phyloP scores from a whole-genome alignment of 2,888 invertebrate species.

The Gymnocheta viridis region DNA sequence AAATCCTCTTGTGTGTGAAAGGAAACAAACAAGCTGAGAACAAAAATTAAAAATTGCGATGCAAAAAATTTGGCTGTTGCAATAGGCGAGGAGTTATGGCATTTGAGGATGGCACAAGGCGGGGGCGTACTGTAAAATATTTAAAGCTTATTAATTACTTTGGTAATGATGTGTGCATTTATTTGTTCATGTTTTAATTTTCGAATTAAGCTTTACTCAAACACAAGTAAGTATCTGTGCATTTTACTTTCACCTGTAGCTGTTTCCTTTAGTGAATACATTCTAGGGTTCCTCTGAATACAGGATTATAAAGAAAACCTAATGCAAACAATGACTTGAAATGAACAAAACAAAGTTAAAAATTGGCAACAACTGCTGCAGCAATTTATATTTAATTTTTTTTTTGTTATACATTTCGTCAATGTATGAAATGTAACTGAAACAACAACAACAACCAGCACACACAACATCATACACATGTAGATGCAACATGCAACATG shows the following conservation, averaged over 20 bases:
- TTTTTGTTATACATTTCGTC: neutral
- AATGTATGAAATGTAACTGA: neutral
- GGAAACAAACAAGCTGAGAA: too few species aligned
- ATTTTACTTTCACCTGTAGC: neutral
- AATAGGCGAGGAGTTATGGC: too few species aligned
- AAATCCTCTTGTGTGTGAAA: too few species aligned
- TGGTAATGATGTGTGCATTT: too few species aligned
- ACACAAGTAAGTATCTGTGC: too few species aligned
- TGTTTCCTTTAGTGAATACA: slow-evolving; percentile 5
- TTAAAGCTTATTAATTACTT: too few species aligned
- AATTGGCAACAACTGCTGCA: slow-evolving; percentile 38
- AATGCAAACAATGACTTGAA: slow-evolving; percentile 37
- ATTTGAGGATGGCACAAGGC: too few species aligned
- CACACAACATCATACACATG: neutral
- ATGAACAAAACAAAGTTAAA: slow-evolving; percentile 51
- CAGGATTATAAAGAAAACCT: slow-evolving; percentile 11
- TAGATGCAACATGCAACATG: neutral
- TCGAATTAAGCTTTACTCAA: too few species aligned
- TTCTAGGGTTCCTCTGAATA: neutral
- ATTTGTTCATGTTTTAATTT: too few species aligned
- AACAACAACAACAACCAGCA: neutral
- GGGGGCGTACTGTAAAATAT: too few species aligned
- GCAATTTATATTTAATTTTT: slow-evolving; percentile 23
- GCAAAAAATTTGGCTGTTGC: too few species aligned
- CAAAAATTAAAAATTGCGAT: too few species aligned